Percentiles rank a stretch among this genome's conserved stretches.
phyloP scores from a whole-genome alignment of 92 coral and sea anemone genomes.

The Scolanthus callimorphus region DNA sequence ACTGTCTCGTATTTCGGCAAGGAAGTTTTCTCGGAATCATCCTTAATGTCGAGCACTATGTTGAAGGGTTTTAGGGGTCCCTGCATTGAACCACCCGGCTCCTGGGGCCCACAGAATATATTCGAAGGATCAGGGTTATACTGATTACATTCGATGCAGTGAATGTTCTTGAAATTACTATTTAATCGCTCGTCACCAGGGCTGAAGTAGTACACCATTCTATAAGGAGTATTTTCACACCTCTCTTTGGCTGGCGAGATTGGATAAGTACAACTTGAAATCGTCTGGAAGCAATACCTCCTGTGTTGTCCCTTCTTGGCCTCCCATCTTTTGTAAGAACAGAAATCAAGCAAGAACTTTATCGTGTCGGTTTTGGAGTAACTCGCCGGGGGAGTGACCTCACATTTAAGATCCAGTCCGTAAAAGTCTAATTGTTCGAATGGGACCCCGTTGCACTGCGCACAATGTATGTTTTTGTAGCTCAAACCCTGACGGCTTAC shows the following conservation, averaged over 20 bases:
- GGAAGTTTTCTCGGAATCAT: neutral
- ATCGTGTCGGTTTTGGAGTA: neutral
- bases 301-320: neutral
- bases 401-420: neutral
- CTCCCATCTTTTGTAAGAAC: neutral
- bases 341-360: slow-evolving; percentile 4
- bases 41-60: slow-evolving; percentile 11
- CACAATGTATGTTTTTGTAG: slow-evolving; percentile 19
- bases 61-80: slow-evolving; percentile 6
- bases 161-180: neutral
- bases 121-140: neutral
- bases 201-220: neutral
- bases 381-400: slow-evolving; percentile 15
- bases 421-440: neutral
- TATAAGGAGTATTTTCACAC: neutral
- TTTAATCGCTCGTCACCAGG: neutral
- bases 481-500: slow-evolving; percentile 8
- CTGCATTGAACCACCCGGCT: neutral
- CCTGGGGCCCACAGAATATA: slow-evolving; percentile 1
- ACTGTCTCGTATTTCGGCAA: neutral
- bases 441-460: slow-evolving; percentile 16
- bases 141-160: slow-evolving; percentile 3
- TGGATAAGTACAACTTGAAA: neutral
- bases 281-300: neutral
- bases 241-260: neutral